Evolutionary conservation across 2,797 vertebrate genomes (phyloP), one percentile per base, ranked within the genome.

Genomic region (Girardinus metallicus): DNA sequence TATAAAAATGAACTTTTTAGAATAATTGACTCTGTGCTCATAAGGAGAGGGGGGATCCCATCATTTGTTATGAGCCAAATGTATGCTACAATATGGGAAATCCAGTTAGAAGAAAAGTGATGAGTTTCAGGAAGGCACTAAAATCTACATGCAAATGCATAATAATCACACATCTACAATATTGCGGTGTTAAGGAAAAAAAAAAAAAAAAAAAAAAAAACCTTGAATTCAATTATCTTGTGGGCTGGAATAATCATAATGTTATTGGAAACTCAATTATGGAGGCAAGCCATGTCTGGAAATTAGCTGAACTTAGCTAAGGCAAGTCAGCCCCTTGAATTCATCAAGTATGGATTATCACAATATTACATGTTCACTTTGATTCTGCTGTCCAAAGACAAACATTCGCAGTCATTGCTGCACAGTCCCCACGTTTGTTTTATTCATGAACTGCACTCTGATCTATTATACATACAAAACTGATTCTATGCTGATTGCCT

Each of bases 221-320:
- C 96, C 96, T 96, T 96, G 96, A 97, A 99, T 99, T 99, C 97
- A 99, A 99, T 99, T 99, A 99, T 97, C 97, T 96, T 96, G 98
- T 97, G 97, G 95, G 95, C 93, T 94, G 94, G 96, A 99, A 99
- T 99, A 99, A 99, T 99, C 98, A 98, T 99, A 99, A 99, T 98
- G 97, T 99, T 99, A 99, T 99, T 99, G 98, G 97, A 99, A 99
- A 99, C 98, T 99, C 98, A 99, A 99, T 99, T 99, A 99, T 94
- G 94, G 96, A 97, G 97, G 97, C 97, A 97, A 98, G 96, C 97
- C 96, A 96, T 98, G 97, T 98, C 95, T 93, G 97, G 96, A 97
- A 99, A 99, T 99, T 99, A 99, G 98, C 98, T 97, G 97, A 97
- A 97, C 96, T 97, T 98, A 97, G 98, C 97, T 97, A 97, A 98